Conservation (phyloP, 2,113 vertebrate species). For the Egretta garzetta region DNA sequence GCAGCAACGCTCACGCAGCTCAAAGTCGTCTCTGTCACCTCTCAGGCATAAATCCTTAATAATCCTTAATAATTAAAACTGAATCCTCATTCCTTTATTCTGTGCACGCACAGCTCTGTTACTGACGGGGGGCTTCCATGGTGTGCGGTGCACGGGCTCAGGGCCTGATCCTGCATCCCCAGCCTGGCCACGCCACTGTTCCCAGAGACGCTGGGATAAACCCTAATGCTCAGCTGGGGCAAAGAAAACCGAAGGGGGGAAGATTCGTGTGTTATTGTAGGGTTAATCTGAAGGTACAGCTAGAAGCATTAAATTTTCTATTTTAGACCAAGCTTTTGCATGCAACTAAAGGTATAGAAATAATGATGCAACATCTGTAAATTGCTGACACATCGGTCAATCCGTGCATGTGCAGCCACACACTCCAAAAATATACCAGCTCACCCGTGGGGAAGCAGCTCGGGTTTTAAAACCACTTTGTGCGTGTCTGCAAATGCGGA, state of each 20-base stretch:
- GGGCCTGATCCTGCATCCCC: background rate
- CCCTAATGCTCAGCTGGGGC: rapidly evolving
- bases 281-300: background rate
- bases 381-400: rapidly evolving
- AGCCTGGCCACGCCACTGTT: rapidly evolving
- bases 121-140: background rate
- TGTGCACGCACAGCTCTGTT: background rate
- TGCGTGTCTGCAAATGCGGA: background rate
- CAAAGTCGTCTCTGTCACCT: background rate
- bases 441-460: background rate
- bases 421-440: background rate
- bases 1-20: rapidly evolving
- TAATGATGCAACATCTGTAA: background rate
- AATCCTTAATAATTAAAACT: background rate
- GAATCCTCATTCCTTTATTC: background rate
- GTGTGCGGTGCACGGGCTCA: rapidly evolving
- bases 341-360: background rate
- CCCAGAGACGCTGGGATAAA: background rate
- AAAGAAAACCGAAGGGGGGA: background rate
- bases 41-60: background rate
- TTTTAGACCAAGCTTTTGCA: background rate
- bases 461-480: background rate
- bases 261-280: rapidly evolving
- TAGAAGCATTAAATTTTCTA: background rate
- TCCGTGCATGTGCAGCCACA: background rate